Evolutionary conservation across 2,888 invertebrate genomes (phyloP), one percentile per base, ranked within the genome.

Genomic region (Coleophora flavipennella): DNA sequence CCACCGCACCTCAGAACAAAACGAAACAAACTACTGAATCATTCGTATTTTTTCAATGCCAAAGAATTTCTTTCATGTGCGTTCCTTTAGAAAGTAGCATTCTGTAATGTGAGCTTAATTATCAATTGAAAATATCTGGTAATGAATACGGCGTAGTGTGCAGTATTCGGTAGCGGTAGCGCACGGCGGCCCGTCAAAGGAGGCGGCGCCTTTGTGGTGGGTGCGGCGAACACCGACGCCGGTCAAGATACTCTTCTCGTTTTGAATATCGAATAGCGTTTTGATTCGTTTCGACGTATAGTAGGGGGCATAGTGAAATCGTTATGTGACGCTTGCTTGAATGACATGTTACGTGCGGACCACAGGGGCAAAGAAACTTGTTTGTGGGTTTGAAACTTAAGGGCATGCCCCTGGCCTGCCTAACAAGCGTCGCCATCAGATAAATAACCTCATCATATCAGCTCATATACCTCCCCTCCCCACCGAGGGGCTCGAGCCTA

Each of bases 111-210:
- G 69, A 76, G 68, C 74, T 69, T 81, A 79, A 81, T 80, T 81
- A 81, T 80, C 77, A 79, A 81, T 81, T 77, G 80, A 73, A 67
- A 73, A 67, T 59, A 73, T 76, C 72, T 70, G 59, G 68, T 69
- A 75, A 76, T 70, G 75, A 76, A 76, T 68, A 61, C 67, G 46
- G 50, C 55, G 52, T 53, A 52, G 45, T 50, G 51, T 47, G 20
- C 20, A 20, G 51, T 41, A 40, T 29, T 10, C 39, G n/a, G 8
- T 28, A 44, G 36, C 71, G 63, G 75, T 74, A 75, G 73, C 71
- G 63, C 64, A 69, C 70, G 54, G 64, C 71, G 67, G 67, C 44
- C 42, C 25, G 41, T 63, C 71, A 75, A 72, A 73, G 62, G 52
- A 50, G 53, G 62, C 71, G 66, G 67, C 46, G 10, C 44, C 43